A percentile compares a stretch with the other conserved stretches of the same genome.
Evolutionary conservation across 2,888 invertebrate species (phyloP).

Genomic region (Andrena flavipes): DNA sequence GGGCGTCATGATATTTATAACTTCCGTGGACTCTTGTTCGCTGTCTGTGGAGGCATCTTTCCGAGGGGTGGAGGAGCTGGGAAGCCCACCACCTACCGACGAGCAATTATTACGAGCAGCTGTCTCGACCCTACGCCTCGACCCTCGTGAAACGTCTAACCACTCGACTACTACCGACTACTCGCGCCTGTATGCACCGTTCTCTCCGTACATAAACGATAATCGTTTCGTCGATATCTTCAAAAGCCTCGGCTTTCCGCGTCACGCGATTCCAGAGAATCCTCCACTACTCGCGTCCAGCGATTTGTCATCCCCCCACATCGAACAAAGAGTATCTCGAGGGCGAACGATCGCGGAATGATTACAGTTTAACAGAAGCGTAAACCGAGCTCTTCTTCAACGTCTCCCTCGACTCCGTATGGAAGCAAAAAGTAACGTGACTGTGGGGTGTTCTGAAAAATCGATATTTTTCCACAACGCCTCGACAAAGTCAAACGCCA

Average conservation of each 20-base stretch:
- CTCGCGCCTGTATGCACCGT: slow-evolving; percentile 30
- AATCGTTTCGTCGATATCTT: slow-evolving; percentile 69
- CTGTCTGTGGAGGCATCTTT: not conserved
- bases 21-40: slow-evolving; percentile 4
- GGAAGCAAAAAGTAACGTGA: no score
- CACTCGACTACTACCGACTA: slow-evolving; percentile 12
- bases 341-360: not conserved
- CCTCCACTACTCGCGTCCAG: slow-evolving; percentile 9
- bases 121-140: slow-evolving; percentile 33
- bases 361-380: no score
- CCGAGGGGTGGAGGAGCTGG: not conserved
- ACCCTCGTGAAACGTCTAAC: slow-evolving; percentile 32
- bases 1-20: slow-evolving; percentile 14
- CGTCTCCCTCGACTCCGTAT: no score
- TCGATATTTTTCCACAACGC: not conserved
- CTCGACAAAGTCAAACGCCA: not conserved
- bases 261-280: slow-evolving; percentile 53
- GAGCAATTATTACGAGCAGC: slow-evolving; percentile 35
- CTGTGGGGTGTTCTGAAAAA: not conserved
- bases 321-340: not conserved
- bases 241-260: slow-evolving; percentile 3
- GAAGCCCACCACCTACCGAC: not conserved
- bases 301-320: not conserved
- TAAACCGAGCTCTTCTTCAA: no score
- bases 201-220: slow-evolving; percentile 49